Percentiles rank a stretch among this genome's conserved stretches.
These are phyloP conservation scores for Cygnus atratus DNA, from an alignment of 2,113 vertebrate species.

Conservation along the genomic window DNA sequence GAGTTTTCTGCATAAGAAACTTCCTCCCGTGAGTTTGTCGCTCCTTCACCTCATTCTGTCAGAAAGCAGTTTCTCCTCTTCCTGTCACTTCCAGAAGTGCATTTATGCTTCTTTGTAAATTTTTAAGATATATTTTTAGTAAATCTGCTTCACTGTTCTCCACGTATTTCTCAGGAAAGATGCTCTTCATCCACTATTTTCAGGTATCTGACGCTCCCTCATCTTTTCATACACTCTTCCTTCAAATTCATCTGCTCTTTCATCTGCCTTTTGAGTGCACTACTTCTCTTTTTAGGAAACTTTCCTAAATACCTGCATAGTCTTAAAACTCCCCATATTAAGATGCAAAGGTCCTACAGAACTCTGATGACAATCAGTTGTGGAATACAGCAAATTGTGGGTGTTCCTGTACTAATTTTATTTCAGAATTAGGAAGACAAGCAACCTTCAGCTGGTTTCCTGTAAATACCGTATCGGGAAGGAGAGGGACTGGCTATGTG, in stretches of 20 bases:
- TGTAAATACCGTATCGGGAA: neutral
- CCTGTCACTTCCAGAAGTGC: neutral
- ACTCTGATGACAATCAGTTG: neutral
- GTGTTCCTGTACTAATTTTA: neutral
- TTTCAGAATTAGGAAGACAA: neutral
- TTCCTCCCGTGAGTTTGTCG: neutral
- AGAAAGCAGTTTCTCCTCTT: neutral
- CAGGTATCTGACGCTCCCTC: neutral
- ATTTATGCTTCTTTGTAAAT: neutral
- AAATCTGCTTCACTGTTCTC: neutral
- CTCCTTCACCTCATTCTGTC: constrained; percentile 50
- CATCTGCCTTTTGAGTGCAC: neutral
- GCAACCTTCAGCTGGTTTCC: neutral
- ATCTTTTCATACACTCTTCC: neutral
- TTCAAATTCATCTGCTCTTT: neutral
- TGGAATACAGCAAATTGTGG: neutral
- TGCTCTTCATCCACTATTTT: neutral
- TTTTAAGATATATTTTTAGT: neutral
- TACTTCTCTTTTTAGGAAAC: neutral
- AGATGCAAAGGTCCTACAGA: neutral
- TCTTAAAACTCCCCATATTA: neutral
- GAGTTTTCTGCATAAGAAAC: neutral
- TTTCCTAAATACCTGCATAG: neutral
- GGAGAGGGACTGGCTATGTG: neutral
- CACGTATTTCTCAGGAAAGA: neutral